Evolutionary conservation across 2,797 vertebrate genomes (phyloP).

Genomic region (Gambusia yucatana): DNA sequence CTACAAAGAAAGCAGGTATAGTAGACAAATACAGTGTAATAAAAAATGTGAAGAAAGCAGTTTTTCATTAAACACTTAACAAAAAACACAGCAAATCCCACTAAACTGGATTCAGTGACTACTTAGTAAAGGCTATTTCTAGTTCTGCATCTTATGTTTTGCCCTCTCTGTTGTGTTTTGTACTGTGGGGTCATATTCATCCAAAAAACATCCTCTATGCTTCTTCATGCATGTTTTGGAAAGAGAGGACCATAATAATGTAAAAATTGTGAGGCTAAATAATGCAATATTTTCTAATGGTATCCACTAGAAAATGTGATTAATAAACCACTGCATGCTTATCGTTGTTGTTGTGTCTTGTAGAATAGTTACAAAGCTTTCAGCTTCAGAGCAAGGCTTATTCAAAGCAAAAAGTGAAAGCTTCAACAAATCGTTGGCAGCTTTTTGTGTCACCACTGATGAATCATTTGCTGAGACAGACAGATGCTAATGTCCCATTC

Average conservation of each 20-base stretch:
- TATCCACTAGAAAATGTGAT: neutral
- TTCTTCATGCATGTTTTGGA: neutral
- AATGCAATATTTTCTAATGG: neutral
- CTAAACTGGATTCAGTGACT: neutral
- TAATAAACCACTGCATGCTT: conserved; percentile 3
- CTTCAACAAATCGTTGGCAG: conserved; percentile 63
- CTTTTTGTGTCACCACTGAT: conserved; percentile 60
- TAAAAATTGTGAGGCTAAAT: neutral
- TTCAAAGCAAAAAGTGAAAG: conserved; percentile 51
- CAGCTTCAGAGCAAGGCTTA: conserved; percentile 30
- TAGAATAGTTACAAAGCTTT: conserved; percentile 22
- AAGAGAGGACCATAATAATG: neutral
- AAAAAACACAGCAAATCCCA: neutral
- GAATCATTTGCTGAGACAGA: conserved; percentile 73
- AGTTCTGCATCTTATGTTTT: neutral
- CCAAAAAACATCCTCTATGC: neutral
- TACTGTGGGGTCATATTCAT: neutral
- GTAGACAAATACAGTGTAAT: neutral
- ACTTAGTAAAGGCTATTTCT: neutral
- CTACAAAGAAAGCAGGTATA: neutral
- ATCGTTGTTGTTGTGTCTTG: conserved; percentile 6
- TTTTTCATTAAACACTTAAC: neutral
- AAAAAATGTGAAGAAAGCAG: neutral
- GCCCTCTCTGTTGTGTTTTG: neutral
- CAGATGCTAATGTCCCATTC: conserved; percentile 78